Evolutionary conservation across 2,888 invertebrate genomes (phyloP), one percentile per base, ranked within the genome.

Genomic region (Drosophila kuntzei): DNA sequence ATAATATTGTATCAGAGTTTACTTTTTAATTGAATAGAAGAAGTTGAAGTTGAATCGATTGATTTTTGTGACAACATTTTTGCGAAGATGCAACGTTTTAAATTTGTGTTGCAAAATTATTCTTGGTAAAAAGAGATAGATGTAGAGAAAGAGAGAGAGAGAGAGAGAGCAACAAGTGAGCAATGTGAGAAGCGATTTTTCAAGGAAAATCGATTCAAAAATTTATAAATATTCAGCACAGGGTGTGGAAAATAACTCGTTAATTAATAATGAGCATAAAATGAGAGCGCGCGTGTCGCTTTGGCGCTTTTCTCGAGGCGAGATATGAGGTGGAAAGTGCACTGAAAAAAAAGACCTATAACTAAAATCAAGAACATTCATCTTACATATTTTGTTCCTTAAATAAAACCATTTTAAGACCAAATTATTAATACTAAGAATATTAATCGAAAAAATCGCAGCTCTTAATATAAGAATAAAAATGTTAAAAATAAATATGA

Each of bases 181-280:
- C 37, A 36, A 54, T 54, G 57, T n/a, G 41, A 34, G 25, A 6
- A 32, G 41, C 39, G 18, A 25, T 18, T 44, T 61, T 58, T 61
- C 53, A 59, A 69, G 51, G 62, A 71, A 88, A 87, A 83, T 83
- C 89, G 83, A 83, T 83, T 77, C 67, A 72, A 83, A 88, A 41
- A 87, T 85, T 47, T 87, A 83, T 89, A 86, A 83, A 89, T 86
- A 87, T 87, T 66, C 76, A 68, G 64, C 58, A 62, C 51, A 62
- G 66, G 61, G 77, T 67, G 83, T 74, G 76, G 77, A 76, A 83
- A 88, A 88, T 83, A 82, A 71, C 86, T 83, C 89, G 87, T 88
- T 88, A 88, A 83, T 83, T 88, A 86, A 83, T 88, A 88, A 86
- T 86, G 88, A 88, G 76, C 79, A 65, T 60, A 70, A 85, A 85